phyloP scores from a whole-genome alignment of 2,113 vertebrate species.

The Delphinapterus leucas region DNA sequence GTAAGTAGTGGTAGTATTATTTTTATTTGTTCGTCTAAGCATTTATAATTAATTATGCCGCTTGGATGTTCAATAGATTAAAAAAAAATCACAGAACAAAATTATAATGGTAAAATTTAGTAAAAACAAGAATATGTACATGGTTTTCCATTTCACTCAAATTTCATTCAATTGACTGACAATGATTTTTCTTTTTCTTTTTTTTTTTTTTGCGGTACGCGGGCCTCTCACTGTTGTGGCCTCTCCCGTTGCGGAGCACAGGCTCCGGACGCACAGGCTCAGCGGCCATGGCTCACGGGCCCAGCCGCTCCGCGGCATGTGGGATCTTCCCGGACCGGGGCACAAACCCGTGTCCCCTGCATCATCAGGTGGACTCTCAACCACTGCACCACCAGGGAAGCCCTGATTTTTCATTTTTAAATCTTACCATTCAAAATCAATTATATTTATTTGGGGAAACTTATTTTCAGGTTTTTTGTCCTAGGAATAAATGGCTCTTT shows the following conservation, averaged over 20 bases:
- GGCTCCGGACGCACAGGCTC: too few species aligned
- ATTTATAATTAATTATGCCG: neutral
- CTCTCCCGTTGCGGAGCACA: too few species aligned
- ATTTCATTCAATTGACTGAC: neutral
- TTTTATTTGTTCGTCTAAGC: neutral
- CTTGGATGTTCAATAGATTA: neutral
- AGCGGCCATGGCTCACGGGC: too few species aligned
- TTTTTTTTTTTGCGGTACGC: neutral
- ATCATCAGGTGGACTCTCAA: too few species aligned
- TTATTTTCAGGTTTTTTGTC: neutral
- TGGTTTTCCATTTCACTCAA: neutral
- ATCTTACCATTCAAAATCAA: neutral
- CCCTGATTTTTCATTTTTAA: slow-evolving; percentile 8
- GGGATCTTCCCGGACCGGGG: too few species aligned
- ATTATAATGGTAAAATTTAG: neutral
- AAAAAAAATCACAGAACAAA: slow-evolving; percentile 10
- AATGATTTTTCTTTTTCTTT: slow-evolving; percentile 15
- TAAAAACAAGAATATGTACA: neutral
- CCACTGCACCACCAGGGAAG: too few species aligned
- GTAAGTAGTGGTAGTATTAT: neutral
- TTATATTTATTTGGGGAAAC: neutral
- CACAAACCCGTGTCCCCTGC: too few species aligned
- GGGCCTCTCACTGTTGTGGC: too few species aligned
- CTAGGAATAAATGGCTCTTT: neutral
- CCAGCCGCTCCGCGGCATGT: too few species aligned